Percentiles rank a stretch among this genome's conserved stretches.
These are phyloP conservation scores for Podabrus alpinus DNA, from an alignment of 2,888 invertebrate genomes.

Conservation along the genomic window DNA sequence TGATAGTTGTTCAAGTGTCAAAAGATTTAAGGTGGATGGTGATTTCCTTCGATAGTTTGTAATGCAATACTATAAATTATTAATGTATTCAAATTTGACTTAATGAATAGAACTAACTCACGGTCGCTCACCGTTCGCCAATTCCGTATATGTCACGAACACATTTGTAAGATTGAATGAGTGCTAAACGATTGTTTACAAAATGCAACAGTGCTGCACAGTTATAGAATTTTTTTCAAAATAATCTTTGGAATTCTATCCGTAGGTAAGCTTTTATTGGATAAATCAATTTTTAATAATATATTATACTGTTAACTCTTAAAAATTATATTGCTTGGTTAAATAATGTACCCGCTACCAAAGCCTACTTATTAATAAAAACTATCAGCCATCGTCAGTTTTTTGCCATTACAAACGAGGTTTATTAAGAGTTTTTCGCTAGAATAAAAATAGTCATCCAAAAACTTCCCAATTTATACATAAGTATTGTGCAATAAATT, in stretches of 20 bases:
- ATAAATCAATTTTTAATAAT: background rate
- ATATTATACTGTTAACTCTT: no score
- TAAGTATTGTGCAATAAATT: background rate
- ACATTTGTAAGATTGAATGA: background rate
- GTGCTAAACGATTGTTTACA: background rate
- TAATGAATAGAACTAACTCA: background rate
- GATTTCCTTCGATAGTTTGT: background rate
- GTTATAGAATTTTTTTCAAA: background rate
- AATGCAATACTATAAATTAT: background rate
- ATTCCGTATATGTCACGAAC: background rate
- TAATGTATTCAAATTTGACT: background rate
- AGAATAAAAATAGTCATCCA: background rate
- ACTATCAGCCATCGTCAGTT: background rate
- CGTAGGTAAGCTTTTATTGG: background rate
- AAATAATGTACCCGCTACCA: background rate
- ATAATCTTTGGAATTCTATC: background rate
- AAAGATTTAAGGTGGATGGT: background rate
- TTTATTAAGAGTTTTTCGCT: background rate
- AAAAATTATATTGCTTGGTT: background rate
- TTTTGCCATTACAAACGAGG: background rate
- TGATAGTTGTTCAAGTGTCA: background rate
- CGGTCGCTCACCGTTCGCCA: background rate
- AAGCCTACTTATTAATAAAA: background rate
- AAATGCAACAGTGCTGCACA: background rate
- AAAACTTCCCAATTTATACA: background rate